Conservation (phyloP, 2,888 invertebrate species). For the Papilio demoleus region DNA sequence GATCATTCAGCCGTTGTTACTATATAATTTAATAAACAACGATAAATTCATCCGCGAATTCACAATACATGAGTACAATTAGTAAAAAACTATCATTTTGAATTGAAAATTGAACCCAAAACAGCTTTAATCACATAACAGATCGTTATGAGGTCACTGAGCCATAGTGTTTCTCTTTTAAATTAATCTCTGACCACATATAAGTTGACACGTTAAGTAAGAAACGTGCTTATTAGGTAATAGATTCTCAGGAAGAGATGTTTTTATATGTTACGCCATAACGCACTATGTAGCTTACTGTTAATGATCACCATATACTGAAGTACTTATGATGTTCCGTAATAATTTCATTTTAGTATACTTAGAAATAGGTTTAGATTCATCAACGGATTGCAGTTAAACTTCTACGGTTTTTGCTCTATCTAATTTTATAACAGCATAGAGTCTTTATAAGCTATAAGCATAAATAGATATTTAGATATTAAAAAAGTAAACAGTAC, state of each 20-base stretch:
- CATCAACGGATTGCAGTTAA: neutral
- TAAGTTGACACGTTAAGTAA: slow-evolving; percentile 16
- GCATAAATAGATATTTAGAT: too few species aligned
- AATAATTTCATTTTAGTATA: slow-evolving; percentile 7
- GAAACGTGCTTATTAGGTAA: slow-evolving; percentile 30
- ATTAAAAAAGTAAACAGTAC: too few species aligned
- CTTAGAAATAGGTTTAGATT: neutral
- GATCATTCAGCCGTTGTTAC: neutral
- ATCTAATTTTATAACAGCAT: too few species aligned
- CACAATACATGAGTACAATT: too few species aligned
- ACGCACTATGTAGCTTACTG: slow-evolving; percentile 14
- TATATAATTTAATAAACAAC: too few species aligned
- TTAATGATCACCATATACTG: slow-evolving; percentile 16
- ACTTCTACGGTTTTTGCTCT: neutral
- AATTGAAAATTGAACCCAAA: too few species aligned
- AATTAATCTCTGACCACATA: slow-evolving; percentile 9
- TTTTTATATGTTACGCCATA: slow-evolving; percentile 28
- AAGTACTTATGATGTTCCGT: neutral
- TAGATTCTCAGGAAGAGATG: slow-evolving; percentile 33
- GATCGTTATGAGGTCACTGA: too few species aligned
- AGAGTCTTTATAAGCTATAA: too few species aligned
- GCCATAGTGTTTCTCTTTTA: neutral
- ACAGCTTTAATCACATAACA: too few species aligned
- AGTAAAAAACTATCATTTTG: too few species aligned
- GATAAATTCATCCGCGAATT: too few species aligned